Conservation (phyloP, 2,888 invertebrate genomes). For the Apotomis turbidana region DNA sequence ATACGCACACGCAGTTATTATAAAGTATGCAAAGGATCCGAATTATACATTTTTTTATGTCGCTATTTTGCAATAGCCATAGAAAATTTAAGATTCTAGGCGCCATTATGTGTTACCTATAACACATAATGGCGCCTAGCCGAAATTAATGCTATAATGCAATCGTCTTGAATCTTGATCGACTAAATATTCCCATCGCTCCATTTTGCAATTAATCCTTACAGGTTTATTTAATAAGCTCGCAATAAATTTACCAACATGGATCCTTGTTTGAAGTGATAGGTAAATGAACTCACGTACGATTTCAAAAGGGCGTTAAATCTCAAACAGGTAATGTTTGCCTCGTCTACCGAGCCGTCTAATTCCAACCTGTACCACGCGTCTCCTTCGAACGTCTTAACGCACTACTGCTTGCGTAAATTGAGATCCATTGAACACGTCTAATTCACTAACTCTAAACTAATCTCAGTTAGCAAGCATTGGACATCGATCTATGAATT, state of each 20-base stretch:
- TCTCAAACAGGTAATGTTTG: slow-evolving; percentile 41
- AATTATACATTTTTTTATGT: too few relatives aligned
- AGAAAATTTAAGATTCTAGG: background rate
- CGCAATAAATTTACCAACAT: slow-evolving; percentile 12
- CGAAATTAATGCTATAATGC: background rate
- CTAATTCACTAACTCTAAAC: background rate
- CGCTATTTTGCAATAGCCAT: too few relatives aligned
- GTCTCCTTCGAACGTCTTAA: slow-evolving; percentile 12
- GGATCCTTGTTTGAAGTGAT: slow-evolving; percentile 35
- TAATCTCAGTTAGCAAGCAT: background rate
- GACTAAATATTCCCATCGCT: background rate
- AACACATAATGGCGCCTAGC: background rate
- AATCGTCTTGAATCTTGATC: background rate
- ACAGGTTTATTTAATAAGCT: slow-evolving; percentile 28
- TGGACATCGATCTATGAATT: slow-evolving; percentile 11
- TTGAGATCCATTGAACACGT: slow-evolving; percentile 26
- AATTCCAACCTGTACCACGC: slow-evolving; percentile 33
- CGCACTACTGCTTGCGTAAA: background rate
- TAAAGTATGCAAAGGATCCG: too few relatives aligned
- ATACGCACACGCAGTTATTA: too few relatives aligned
- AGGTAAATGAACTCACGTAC: slow-evolving; percentile 41
- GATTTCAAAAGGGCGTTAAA: slow-evolving; percentile 39
- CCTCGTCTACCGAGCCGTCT: slow-evolving; percentile 42
- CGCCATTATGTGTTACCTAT: too few relatives aligned
- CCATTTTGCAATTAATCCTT: background rate